A percentile compares a stretch with the other conserved stretches of the same genome.
Evolutionary conservation across 2,888 invertebrate species (phyloP).

Genomic region (Stenodema calcarata): DNA sequence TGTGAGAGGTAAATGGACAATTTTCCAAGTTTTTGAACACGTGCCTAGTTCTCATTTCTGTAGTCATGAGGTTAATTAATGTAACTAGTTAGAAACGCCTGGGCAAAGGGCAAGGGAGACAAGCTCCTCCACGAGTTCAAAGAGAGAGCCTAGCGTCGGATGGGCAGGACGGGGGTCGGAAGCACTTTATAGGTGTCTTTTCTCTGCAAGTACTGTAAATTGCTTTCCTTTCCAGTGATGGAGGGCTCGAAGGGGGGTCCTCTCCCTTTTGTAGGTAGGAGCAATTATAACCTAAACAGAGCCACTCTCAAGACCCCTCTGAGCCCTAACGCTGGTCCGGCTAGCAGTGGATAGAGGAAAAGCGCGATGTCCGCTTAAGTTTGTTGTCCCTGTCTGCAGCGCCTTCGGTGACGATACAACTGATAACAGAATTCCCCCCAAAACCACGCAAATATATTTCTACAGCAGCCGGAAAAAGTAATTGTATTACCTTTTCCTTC

Average conservation of each 20-base stretch:
- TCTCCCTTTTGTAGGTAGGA: background rate
- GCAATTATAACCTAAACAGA: background rate
- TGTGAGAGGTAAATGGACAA: background rate
- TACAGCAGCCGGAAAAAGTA: no score
- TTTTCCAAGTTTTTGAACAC: background rate
- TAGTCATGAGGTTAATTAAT: background rate
- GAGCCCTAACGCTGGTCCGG: background rate
- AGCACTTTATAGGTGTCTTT: conserved; percentile 22
- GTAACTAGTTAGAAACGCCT: background rate
- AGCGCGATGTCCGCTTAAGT: background rate
- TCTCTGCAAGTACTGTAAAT: conserved; percentile 16
- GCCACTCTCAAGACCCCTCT: background rate
- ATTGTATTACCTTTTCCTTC: no score
- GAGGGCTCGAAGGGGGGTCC: background rate
- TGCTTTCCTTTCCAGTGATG: background rate
- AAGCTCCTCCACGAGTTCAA: background rate
- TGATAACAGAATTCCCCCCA: no score
- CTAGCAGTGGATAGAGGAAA: background rate
- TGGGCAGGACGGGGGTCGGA: background rate
- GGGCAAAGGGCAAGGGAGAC: background rate
- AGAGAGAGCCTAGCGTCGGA: background rate
- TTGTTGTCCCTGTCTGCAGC: background rate
- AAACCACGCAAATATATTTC: no score
- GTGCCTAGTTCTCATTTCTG: background rate
- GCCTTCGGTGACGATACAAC: background rate